Evolutionary conservation across 2,113 vertebrate genomes (phyloP), one percentile per base, ranked within the genome.

Genomic region (Eulemur macaco): DNA sequence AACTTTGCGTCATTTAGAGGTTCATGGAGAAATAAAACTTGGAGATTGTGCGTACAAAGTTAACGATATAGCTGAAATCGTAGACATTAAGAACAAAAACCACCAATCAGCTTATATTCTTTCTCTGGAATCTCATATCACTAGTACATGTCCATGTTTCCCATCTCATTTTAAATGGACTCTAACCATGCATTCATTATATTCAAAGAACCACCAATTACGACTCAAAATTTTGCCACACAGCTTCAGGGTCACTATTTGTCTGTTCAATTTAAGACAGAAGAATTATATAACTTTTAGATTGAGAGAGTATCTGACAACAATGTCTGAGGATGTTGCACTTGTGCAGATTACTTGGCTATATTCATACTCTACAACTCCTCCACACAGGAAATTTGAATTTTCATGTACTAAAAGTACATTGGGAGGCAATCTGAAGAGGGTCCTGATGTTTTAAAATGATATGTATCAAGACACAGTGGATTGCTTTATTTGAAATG

Each of bases 401-500:
- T 91, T 91, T 96, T 86, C 90, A 86, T 82, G 90, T 96, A 54
- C 52, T 54, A 18, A 54, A 54, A 56, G 69, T 58, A 56, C n/a
- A 71, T 86, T 78, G 11, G 12, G 77, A 84, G n/a, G 13, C 23
- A 81, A 69, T 45, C 31, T 84, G 71, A 96, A 89, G 56, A 86
- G 37, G 20, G 27, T 42, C n/a, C 39, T 95, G 29, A 89, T 76
- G 63, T 76, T 96, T 96, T 93, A 86, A 89, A 95, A 76, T 93
- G 42, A 52, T 60, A 66, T 80, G 39, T 80, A 94, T 63, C 39
- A 95, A 92, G 81, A 82, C 4, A 68, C 23, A 63, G 27, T 39
- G 25, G 60, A 95, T 50, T 83, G 13, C 78, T 82, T 90, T 82
- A 60, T 73, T 94, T 76, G 58, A 94, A 89, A 96, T 47, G 14